Conservation (phyloP, 2,888 invertebrate species). For the Lochmaea capreae region DNA sequence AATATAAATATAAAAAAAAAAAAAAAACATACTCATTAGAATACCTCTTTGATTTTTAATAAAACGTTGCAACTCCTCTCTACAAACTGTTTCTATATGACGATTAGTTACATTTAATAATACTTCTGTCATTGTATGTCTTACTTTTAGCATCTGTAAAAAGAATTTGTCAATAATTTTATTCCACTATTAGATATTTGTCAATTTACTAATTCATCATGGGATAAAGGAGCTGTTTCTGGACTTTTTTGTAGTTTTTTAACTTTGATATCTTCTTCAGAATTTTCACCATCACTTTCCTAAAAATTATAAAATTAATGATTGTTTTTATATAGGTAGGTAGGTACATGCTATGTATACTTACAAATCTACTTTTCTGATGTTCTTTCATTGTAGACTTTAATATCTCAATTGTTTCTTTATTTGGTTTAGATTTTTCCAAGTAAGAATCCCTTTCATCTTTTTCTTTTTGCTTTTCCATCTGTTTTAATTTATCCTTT, state of each 20-base stretch:
- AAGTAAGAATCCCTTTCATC: constrained; percentile 72
- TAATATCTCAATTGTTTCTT: constrained; percentile 66
- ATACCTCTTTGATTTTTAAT: constrained; percentile 81
- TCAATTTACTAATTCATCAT: constrained; percentile 72
- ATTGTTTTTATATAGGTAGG: not conserved
- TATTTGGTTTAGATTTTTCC: constrained; percentile 69
- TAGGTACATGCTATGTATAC: constrained; percentile 52
- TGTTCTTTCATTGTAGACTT: constrained; percentile 63
- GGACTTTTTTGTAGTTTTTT: constrained; percentile 57
- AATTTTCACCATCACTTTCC: constrained; percentile 66
- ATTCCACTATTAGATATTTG: not conserved
- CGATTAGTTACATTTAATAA: constrained; percentile 93
- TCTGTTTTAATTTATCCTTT: constrained; percentile 87
- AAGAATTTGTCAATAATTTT: not conserved
- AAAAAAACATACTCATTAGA: constrained; percentile 59
- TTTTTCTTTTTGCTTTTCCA: constrained; percentile 81
- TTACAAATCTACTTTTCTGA: constrained; percentile 73
- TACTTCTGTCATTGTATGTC: constrained; percentile 91
- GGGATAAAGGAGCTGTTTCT: constrained; percentile 54
- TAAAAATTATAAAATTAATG: constrained; percentile 39
- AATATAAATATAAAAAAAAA: constrained; percentile 5
- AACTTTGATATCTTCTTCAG: constrained; percentile 66
- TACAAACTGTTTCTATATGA: constrained; percentile 86
- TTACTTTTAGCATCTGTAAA: constrained; percentile 86
- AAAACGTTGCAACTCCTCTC: constrained; percentile 85